phyloP scores from a whole-genome alignment of 2,888 invertebrate species.

The Sesia apiformis region DNA sequence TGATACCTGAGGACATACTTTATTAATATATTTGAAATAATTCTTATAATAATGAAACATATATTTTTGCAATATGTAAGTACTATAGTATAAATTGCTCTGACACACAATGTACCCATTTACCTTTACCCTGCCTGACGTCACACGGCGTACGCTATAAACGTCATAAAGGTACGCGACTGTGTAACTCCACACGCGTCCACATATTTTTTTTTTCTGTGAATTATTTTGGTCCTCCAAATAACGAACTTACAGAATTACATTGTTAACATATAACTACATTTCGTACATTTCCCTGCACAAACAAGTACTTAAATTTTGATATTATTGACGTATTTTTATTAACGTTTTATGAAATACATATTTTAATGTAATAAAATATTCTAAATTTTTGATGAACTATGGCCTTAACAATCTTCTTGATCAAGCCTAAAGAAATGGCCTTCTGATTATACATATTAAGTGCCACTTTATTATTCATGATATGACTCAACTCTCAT shows the following conservation, averaged over 20 bases:
- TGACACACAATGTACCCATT: too few species aligned
- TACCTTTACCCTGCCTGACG: too few species aligned
- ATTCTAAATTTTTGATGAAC: constrained; percentile 35
- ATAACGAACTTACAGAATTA: neutral
- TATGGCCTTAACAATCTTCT: constrained; percentile 37
- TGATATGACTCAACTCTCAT: too few species aligned
- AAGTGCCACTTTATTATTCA: constrained; percentile 45
- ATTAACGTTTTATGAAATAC: constrained; percentile 14
- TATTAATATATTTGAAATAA: constrained; percentile 28
- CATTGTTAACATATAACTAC: neutral
- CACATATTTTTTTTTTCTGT: too few species aligned
- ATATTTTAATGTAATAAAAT: constrained; percentile 8
- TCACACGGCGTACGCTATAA: too few species aligned
- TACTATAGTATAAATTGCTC: too few species aligned
- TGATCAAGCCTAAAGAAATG: constrained; percentile 33
- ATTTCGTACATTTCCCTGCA: constrained; percentile 2
- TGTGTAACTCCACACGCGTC: too few species aligned
- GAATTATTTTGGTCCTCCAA: too few species aligned
- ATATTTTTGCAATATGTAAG: neutral
- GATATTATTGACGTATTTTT: constrained; percentile 38
- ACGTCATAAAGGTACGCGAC: too few species aligned
- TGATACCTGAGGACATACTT: neutral
- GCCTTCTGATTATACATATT: constrained; percentile 35
- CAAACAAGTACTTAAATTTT: constrained; percentile 53
- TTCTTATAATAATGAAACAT: constrained; percentile 17